Base-by-base conservation (phyloP, 2,113 vertebrate species). In the Strix uralensis region DNA sequence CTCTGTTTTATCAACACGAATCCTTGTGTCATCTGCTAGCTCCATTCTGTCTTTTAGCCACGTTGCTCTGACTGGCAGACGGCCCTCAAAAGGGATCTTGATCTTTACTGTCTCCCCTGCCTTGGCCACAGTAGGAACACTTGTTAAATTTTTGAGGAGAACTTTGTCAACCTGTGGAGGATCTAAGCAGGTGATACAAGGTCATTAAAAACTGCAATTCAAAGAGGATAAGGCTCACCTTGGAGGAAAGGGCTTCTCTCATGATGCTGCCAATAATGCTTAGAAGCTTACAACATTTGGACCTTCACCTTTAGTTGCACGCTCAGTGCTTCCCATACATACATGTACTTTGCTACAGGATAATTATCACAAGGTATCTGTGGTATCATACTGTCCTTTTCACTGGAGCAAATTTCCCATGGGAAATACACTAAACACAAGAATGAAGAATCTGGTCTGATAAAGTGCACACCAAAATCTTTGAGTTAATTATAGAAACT, bases 1-100 rank as follows among this genome's bases (percentile, higher is more conserved):
- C 3, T 97, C 96, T 5, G 98, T 97, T 84, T 96, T 98, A 57
- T 99, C 98, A 63, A 98, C 97, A 90, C 90, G 98, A 74, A 97
- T 90, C n/a, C 98, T 92, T 10, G 71, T 44, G 54, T 98, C 97
- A 18, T 98, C 96, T 5, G 65, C 57, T 46, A 99, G 93, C 94
- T 99, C 98, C 13, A 97, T 98, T 6, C 96, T 98, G 4, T 99
- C 99, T 81, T 98, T 98, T 49, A 97, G 98, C 99, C 99, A 99
- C 5, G 91, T 94, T 4, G 98, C 97, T 96, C 98, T 99, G 67
- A 98, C 91, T 14, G 99, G 99, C 61, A 98, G 97, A 20, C 83
- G 97, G 13, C 99, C 99, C 83, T 98, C 85, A 52, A 99, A 99
- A 4, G 98, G 96, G 15, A 99, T 81, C 81, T 97, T 98, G 91